These are phyloP conservation scores for Meteorus colon DNA, from an alignment of 2,888 invertebrate species.

Conservation along the genomic window DNA sequence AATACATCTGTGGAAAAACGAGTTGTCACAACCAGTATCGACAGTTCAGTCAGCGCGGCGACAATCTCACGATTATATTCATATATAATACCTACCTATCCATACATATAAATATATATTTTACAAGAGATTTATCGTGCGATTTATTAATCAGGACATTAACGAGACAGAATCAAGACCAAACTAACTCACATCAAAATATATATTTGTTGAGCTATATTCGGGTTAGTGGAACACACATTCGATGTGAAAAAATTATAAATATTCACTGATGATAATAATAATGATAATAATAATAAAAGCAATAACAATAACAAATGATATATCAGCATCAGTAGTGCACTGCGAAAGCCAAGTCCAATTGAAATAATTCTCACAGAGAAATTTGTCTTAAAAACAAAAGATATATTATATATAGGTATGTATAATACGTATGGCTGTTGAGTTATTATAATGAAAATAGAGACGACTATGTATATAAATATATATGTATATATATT, in stretches of 20 bases:
- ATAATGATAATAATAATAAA: not conserved
- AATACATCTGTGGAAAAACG: constrained; percentile 11
- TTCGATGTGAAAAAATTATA: not conserved
- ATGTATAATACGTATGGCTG: not conserved
- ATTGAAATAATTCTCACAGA: not conserved
- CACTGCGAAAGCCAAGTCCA: not conserved
- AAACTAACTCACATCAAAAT: not conserved
- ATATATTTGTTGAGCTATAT: not conserved
- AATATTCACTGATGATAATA: not conserved
- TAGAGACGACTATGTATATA: not conserved
- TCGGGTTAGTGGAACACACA: not conserved
- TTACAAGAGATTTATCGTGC: constrained; percentile 27
- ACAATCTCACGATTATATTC: constrained; percentile 18
- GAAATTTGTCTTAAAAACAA: constrained; percentile 5
- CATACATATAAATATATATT: not conserved
- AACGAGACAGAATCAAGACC: constrained; percentile 29
- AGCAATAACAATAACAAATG: not conserved
- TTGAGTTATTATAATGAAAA: constrained; percentile 14
- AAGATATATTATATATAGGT: not conserved
- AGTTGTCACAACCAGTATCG: constrained; percentile 22
- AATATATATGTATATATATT: not conserved
- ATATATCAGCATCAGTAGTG: not conserved
- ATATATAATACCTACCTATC: not conserved
- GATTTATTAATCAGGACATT: constrained; percentile 33
- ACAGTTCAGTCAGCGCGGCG: constrained; percentile 8